Evolutionary conservation across 2,797 vertebrate genomes (phyloP).

Genomic region (Oophaga sylvatica): DNA sequence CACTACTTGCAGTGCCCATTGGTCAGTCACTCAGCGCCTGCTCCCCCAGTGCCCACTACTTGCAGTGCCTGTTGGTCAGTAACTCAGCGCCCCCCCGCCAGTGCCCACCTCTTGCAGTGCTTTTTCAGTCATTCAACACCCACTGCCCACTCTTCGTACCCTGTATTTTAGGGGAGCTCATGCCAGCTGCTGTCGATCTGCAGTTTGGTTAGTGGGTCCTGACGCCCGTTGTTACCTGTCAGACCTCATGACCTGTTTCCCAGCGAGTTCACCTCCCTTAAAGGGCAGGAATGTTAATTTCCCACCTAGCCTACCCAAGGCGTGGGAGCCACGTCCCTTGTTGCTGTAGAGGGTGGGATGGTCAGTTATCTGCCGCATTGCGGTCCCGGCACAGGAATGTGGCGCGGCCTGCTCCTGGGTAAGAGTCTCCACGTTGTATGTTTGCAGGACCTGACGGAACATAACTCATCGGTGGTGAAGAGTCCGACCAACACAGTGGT

Average conservation of each 20-base stretch:
- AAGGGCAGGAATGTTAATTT: not conserved
- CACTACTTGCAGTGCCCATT: not conserved
- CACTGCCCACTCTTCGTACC: too few relatives aligned
- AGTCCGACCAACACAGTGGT: constrained; percentile 92
- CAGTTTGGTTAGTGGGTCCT: not conserved
- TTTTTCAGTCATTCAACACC: too few relatives aligned
- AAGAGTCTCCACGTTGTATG: constrained; percentile 38
- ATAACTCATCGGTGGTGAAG: constrained; percentile 87
- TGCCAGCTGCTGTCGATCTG: not conserved
- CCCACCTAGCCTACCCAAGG: not conserved
- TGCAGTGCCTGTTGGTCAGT: not conserved
- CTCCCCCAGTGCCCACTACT: too few relatives aligned
- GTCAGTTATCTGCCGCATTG: not conserved
- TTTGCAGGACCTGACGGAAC: constrained; percentile 84
- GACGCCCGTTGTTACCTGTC: not conserved
- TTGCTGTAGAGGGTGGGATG: not conserved
- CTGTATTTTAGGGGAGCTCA: not conserved
- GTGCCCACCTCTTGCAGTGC: not conserved
- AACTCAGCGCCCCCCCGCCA: too few relatives aligned
- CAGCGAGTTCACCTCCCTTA: not conserved
- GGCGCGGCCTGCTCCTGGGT: not conserved
- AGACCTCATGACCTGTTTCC: not conserved
- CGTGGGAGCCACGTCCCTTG: not conserved
- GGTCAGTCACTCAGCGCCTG: too few relatives aligned
- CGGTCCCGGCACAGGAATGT: not conserved